Evolutionary conservation across 2,797 vertebrate genomes (phyloP).

Genomic region (Chaenodraco wilsoni): DNA sequence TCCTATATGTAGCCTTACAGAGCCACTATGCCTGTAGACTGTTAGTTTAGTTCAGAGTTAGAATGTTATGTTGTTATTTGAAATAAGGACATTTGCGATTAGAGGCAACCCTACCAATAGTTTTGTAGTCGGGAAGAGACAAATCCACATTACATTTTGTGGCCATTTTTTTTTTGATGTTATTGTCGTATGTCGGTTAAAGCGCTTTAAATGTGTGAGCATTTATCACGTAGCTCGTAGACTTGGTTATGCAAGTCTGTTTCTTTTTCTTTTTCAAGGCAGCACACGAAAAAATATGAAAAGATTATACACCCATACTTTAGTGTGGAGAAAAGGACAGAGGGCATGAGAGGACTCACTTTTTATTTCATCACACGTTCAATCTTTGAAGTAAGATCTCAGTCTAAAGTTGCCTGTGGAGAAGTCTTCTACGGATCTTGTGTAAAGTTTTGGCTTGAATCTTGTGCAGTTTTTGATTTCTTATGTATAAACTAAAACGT

Average conservation of each 20-base stretch:
- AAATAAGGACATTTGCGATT: background rate
- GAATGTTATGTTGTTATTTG: background rate
- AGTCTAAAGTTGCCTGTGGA: slow-evolving; percentile 36
- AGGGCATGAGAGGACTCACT: slow-evolving; percentile 38
- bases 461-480: slow-evolving; percentile 51
- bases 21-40: background rate
- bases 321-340: slow-evolving; percentile 26
- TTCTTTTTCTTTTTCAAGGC: slow-evolving; percentile 2
- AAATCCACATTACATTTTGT: background rate
- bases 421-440: slow-evolving; percentile 15
- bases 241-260: background rate
- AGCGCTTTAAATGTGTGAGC: background rate
- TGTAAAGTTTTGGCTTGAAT: slow-evolving; percentile 38
- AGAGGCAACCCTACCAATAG: background rate
- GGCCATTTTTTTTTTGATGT: slow-evolving; percentile 20
- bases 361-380: slow-evolving; percentile 41
- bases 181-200: slow-evolving; percentile 11
- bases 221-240: background rate
- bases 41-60: background rate
- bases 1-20: background rate
- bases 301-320: slow-evolving; percentile 26
- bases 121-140: no score
- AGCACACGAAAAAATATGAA: slow-evolving; percentile 40
- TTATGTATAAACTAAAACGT: slow-evolving; percentile 24
- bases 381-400: slow-evolving; percentile 53